Percentiles rank a stretch among this genome's conserved stretches.
These are phyloP conservation scores for Argyrosomus regius DNA, from an alignment of 2,797 vertebrate species.

Conservation along the genomic window DNA sequence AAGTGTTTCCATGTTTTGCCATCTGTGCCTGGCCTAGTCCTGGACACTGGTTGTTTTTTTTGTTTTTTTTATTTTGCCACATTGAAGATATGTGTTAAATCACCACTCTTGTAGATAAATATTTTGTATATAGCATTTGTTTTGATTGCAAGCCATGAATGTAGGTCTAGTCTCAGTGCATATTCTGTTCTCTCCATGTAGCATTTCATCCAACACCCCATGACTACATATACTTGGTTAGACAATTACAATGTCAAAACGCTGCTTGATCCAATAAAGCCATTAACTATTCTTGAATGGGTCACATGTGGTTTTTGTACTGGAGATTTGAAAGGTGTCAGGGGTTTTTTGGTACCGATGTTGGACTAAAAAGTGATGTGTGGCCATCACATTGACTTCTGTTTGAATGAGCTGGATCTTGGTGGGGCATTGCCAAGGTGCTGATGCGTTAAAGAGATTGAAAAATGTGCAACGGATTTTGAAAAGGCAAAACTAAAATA, in stretches of 20 bases:
- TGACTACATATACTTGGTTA: conserved; percentile 70
- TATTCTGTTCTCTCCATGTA: conserved; percentile 71
- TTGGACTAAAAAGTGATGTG: conserved; percentile 57
- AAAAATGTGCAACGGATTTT: conserved; percentile 46
- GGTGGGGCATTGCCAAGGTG: conserved; percentile 78
- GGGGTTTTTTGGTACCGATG: conserved; percentile 26
- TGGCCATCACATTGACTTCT: conserved; percentile 65
- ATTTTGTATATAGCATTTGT: conserved; percentile 35
- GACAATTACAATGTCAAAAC: conserved; percentile 77
- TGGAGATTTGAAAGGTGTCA: conserved; percentile 57
- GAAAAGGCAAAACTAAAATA: conserved; percentile 5
- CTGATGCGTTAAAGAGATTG: conserved; percentile 49
- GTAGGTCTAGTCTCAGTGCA: conserved; percentile 58
- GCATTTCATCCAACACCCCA: conserved; percentile 78
- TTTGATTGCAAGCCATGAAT: conserved; percentile 46
- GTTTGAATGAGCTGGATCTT: conserved; percentile 73
- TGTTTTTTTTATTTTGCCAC: neutral
- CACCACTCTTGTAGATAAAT: conserved; percentile 35
- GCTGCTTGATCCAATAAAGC: conserved; percentile 85
- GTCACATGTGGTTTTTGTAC: conserved; percentile 85
- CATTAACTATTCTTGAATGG: conserved; percentile 81
- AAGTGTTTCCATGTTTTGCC: conserved; percentile 50
- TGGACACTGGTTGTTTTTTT: conserved; percentile 15
- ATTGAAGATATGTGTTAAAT: conserved; percentile 16
- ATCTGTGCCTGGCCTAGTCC: conserved; percentile 41